Conservation (phyloP, 2,113 vertebrate species). For the Notarius quadriscutis region DNA sequence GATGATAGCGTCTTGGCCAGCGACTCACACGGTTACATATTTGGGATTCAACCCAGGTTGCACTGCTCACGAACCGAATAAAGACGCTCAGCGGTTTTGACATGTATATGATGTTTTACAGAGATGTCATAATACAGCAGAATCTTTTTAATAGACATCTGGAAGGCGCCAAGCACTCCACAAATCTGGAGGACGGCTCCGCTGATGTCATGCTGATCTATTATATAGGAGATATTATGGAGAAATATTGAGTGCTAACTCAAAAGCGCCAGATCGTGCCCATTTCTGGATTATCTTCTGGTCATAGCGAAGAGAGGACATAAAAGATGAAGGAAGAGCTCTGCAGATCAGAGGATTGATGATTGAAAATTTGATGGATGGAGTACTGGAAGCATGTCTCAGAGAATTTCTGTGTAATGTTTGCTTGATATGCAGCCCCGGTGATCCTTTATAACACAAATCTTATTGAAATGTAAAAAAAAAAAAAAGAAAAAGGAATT, state of each 20-base stretch:
- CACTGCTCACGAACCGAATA: conserved; percentile 48
- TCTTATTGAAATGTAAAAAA: not conserved
- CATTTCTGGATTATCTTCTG: conserved; percentile 29
- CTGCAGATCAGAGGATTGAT: conserved; percentile 17
- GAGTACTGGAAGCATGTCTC: conserved; percentile 29
- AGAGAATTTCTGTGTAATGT: conserved; percentile 27
- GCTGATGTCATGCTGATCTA: conserved; percentile 58
- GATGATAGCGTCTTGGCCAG: conserved; percentile 55
- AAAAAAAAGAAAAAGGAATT: not conserved
- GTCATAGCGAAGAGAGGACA: conserved; percentile 26
- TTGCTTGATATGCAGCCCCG: conserved; percentile 20
- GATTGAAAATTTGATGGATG: conserved; percentile 3
- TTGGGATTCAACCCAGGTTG: conserved; percentile 38
- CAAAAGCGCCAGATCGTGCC: conserved; percentile 19
- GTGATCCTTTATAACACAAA: conserved; percentile 1
- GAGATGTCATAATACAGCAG: conserved; percentile 57
- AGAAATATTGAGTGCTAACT: conserved; percentile 40
- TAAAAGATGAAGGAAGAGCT: conserved; percentile 35
- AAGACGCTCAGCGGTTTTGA: conserved; percentile 61
- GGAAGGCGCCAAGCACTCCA: conserved; percentile 51
- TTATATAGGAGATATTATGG: conserved; percentile 40
- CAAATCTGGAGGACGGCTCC: conserved; percentile 62
- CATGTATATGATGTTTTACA: conserved; percentile 64
- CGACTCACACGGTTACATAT: conserved; percentile 30
- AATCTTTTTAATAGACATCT: conserved; percentile 67